These are phyloP conservation scores for Camelus dromedarius DNA, from an alignment of 2,113 vertebrate species.

Conservation along the genomic window DNA sequence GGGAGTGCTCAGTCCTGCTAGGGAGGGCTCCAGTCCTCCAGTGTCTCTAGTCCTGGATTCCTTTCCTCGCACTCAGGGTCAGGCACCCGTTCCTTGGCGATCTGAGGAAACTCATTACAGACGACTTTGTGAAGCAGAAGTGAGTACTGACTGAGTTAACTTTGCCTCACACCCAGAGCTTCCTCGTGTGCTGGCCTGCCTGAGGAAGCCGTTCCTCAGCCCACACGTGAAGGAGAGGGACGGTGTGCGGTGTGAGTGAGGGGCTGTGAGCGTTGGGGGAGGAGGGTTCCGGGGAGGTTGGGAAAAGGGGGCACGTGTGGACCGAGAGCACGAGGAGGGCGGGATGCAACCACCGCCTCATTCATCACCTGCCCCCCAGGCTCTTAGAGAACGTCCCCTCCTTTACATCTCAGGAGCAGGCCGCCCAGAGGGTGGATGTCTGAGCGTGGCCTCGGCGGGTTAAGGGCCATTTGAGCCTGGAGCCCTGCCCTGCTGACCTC, in stretches of 20 bases:
- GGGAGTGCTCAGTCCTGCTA: constrained; percentile 72
- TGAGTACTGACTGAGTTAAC: constrained; percentile 77
- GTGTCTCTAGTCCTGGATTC: neutral
- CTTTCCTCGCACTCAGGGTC: constrained; percentile 84
- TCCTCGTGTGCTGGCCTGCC: neutral
- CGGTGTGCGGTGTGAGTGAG: neutral
- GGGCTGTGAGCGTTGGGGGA: neutral
- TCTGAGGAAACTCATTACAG: constrained; percentile 90
- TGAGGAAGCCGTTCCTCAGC: neutral
- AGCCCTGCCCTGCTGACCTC: neutral
- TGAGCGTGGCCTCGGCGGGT: neutral
- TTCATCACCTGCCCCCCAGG: neutral
- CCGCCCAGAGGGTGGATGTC: neutral
- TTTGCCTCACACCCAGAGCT: neutral
- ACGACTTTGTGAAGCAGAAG: constrained; percentile 94
- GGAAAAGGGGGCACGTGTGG: neutral
- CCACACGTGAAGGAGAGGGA: neutral
- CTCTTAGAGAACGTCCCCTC: neutral
- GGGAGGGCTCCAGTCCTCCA: constrained; percentile 68
- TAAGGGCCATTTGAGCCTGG: neutral
- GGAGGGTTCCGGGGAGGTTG: neutral
- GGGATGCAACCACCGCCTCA: no score
- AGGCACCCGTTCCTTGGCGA: constrained; percentile 91
- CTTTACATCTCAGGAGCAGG: neutral
- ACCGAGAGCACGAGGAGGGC: neutral